These are phyloP conservation scores for Diadema setosum DNA, from an alignment of 35 echinoderm and acorn worm genomes.

Conservation along the genomic window DNA sequence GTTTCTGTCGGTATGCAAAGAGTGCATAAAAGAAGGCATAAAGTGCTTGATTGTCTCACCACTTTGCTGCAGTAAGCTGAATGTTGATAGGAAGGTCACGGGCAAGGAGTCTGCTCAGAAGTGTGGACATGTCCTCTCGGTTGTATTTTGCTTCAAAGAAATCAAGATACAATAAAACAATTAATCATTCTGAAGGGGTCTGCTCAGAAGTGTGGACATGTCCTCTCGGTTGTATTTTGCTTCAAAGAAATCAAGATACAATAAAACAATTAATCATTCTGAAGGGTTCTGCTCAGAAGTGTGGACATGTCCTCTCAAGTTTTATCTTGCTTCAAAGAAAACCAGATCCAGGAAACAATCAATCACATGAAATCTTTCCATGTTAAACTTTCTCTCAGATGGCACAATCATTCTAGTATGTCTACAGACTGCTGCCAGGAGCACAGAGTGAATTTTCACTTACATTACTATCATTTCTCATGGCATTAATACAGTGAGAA, in stretches of 20 bases:
- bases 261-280: too few relatives aligned
- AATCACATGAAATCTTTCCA: too few relatives aligned
- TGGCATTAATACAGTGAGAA: too few relatives aligned
- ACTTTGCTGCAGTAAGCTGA: conserved; percentile 94
- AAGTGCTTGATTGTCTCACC: conserved; percentile 73
- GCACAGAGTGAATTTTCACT: too few relatives aligned
- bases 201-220: conserved; percentile 40
- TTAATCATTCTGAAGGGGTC: conserved; percentile 66
- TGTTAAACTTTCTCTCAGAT: too few relatives aligned
- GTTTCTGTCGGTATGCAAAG: too few relatives aligned
- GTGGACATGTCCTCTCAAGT: conserved; percentile 48
- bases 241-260: conserved; percentile 8
- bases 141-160: conserved; percentile 53
- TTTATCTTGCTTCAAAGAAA: conserved; percentile 56
- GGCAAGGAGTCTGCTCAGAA: conserved; percentile 57
- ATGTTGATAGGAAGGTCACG: conserved; percentile 60
- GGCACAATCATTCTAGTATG: too few relatives aligned
- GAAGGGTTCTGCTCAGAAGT: conserved; percentile 52
- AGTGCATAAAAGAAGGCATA: neutral
- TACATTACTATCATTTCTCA: too few relatives aligned
- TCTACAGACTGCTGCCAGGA: too few relatives aligned
- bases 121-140: conserved; percentile 42
- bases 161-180: neutral
- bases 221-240: conserved; percentile 60
- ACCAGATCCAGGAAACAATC: neutral